Evolutionary conservation across 2,888 invertebrate species (phyloP).

Genomic region (Platypus cylindrus): DNA sequence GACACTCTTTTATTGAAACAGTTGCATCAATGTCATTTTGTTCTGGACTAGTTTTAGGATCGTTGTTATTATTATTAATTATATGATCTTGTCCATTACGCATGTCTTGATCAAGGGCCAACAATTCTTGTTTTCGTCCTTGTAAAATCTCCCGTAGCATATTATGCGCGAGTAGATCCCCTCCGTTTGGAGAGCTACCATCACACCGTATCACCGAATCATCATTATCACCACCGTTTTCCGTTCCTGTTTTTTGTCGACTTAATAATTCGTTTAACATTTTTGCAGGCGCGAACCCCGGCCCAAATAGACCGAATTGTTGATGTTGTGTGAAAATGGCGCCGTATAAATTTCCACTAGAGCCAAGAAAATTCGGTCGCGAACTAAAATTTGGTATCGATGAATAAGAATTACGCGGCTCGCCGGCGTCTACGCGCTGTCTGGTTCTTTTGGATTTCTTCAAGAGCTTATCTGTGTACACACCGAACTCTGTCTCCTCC

Average conservation of each 20-base stretch:
- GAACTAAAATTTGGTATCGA: constrained; percentile 65
- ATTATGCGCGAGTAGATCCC: constrained; percentile 56
- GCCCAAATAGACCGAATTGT: constrained; percentile 71
- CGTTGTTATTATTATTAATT: constrained; percentile 39
- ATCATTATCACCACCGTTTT: constrained; percentile 36
- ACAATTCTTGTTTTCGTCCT: constrained; percentile 71
- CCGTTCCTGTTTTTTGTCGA: constrained; percentile 47
- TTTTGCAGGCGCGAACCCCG: constrained; percentile 77
- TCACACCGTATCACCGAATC: constrained; percentile 40
- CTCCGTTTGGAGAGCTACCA: constrained; percentile 43
- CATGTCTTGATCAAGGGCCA: constrained; percentile 56
- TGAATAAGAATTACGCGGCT: constrained; percentile 87
- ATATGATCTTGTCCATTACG: constrained; percentile 39
- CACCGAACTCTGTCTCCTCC: constrained; percentile 89
- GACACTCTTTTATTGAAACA: constrained; percentile 38
- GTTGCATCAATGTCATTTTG: too few relatives aligned
- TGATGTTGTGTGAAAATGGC: constrained; percentile 71
- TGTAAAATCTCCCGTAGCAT: constrained; percentile 85
- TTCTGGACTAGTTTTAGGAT: constrained; percentile 35
- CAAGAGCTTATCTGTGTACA: constrained; percentile 85
- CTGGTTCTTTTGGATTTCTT: constrained; percentile 88
- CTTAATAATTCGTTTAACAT: constrained; percentile 85
- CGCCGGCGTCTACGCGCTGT: constrained; percentile 93
- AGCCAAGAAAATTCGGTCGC: constrained; percentile 65
- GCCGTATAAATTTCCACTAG: constrained; percentile 65